Conservation (phyloP, 2,113 vertebrate species). For the Alethe castanea region DNA sequence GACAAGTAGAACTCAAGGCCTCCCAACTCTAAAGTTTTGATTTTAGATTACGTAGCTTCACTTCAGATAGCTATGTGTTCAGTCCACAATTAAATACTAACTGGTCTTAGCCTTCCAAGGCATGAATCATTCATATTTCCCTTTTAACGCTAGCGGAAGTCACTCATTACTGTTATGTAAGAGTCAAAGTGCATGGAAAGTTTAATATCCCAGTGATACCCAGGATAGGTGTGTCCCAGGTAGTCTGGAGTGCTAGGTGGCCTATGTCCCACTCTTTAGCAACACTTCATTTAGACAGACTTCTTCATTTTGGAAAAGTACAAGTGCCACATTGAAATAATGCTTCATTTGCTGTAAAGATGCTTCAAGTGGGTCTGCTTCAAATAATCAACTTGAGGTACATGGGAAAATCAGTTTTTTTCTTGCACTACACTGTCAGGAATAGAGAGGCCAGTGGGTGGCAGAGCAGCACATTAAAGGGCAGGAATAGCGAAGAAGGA, state of each 20-base stretch:
- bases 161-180: neutral
- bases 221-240: neutral
- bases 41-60: neutral
- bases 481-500: neutral
- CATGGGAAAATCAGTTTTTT: accelerated
- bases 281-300: neutral
- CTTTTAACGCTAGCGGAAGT: neutral
- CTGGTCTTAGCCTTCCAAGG: neutral
- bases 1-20: neutral
- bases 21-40: neutral
- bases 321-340: neutral
- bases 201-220: neutral
- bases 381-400: neutral
- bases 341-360: neutral
- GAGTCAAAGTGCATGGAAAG: neutral
- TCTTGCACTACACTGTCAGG: neutral
- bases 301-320: neutral
- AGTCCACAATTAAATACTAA: neutral
- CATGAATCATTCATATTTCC: neutral
- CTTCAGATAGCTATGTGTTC: neutral
- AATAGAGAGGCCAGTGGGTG: neutral
- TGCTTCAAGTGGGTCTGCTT: neutral
- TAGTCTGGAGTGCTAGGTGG: neutral
- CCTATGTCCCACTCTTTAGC: neutral
- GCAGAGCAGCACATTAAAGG: slow-evolving; percentile 1